Evolutionary conservation across 2,113 vertebrate genomes (phyloP).

Genomic region (Andinoacara biseriatus): DNA sequence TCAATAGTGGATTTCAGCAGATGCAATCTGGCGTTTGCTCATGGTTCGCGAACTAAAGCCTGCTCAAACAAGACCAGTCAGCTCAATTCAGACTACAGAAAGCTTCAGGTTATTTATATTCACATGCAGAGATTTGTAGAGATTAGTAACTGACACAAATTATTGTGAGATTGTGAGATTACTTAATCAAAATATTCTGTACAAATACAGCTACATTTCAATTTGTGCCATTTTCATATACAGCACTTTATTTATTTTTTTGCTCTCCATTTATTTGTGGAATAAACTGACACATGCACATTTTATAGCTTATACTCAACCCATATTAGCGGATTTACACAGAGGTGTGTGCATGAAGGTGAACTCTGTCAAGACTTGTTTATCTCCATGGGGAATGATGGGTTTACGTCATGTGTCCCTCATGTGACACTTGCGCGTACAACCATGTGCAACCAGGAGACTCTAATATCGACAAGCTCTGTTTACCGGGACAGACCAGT

Average conservation of each 20-base stretch:
- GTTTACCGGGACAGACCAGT: constrained; percentile 43
- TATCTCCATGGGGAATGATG: constrained; percentile 39
- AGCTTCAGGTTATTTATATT: background rate
- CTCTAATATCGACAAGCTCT: constrained; percentile 32
- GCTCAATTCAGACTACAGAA: background rate
- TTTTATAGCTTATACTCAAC: background rate
- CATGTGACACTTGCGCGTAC: background rate
- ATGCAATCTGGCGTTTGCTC: background rate
- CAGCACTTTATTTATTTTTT: background rate
- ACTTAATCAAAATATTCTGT: background rate
- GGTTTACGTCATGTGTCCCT: constrained; percentile 9
- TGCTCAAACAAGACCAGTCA: background rate
- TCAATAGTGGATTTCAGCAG: background rate
- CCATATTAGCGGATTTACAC: constrained; percentile 7
- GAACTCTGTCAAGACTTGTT: constrained; percentile 64
- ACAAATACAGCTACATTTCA: background rate
- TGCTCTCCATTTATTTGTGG: background rate
- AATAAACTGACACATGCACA: background rate
- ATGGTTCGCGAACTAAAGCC: background rate
- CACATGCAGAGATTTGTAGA: background rate
- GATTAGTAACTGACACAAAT: constrained; percentile 4
- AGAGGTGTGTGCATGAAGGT: constrained; percentile 32
- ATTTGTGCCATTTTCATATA: background rate
- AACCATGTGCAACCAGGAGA: constrained; percentile 30
- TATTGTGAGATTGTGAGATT: background rate